phyloP scores from a whole-genome alignment of 53 echinoderm and acorn worm genomes.

The Arbacia lixula region DNA sequence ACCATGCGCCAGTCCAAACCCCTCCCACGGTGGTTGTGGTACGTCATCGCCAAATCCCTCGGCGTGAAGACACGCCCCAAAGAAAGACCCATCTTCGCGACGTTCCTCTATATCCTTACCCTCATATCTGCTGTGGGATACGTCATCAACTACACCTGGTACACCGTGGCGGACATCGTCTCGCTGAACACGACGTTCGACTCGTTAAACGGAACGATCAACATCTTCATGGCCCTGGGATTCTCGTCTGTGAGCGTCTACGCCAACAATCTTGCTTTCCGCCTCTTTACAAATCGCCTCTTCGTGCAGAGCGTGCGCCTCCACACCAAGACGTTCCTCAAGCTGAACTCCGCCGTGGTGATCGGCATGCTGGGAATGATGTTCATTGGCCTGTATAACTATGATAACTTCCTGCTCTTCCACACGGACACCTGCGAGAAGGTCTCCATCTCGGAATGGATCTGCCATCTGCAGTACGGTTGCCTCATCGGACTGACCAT shows the following conservation, averaged over 20 bases:
- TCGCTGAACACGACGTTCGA: conserved; percentile 82
- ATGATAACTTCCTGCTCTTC: conserved; percentile 60
- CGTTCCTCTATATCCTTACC: conserved; percentile 72
- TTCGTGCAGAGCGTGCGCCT: conserved; percentile 88
- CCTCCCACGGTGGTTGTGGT: conserved; percentile 85
- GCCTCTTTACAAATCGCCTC: conserved; percentile 84
- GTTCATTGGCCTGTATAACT: conserved; percentile 77
- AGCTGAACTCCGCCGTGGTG: conserved; percentile 74
- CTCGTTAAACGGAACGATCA: conserved; percentile 87
- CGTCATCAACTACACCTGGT: conserved; percentile 71
- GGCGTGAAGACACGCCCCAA: conserved; percentile 83
- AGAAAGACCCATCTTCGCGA: conserved; percentile 81
- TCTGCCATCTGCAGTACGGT: conserved; percentile 79
- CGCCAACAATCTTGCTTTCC: conserved; percentile 82
- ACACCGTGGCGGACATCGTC: conserved; percentile 74
- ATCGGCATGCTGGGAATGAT: conserved; percentile 57
- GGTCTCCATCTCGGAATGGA: conserved; percentile 61
- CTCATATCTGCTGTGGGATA: conserved; percentile 60
- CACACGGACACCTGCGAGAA: conserved; percentile 55
- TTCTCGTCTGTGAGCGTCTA: conserved; percentile 75
- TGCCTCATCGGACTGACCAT: conserved; percentile 68
- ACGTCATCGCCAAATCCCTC: conserved; percentile 81
- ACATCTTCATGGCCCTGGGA: conserved; percentile 78
- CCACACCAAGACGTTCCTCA: conserved; percentile 87
- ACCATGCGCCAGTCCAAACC: conserved; percentile 76